phyloP scores from a whole-genome alignment of 2,113 vertebrate species.

The Cnemophilus loriae region DNA sequence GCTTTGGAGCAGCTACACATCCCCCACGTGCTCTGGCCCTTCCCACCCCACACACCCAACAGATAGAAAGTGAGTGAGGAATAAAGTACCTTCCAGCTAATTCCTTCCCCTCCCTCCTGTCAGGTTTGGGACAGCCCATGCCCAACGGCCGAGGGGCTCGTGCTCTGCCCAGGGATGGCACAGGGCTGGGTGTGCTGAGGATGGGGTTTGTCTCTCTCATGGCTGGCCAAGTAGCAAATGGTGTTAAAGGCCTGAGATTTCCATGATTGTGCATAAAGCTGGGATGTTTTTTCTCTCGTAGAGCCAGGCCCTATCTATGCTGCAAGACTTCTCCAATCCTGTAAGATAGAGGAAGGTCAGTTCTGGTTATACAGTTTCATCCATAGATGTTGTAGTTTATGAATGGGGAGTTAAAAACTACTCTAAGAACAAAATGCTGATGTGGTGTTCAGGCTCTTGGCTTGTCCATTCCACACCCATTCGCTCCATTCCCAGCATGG shows the following conservation, averaged over 20 bases:
- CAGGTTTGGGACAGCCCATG: neutral
- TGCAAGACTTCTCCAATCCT: constrained; percentile 53
- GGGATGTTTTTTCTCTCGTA: constrained; percentile 51
- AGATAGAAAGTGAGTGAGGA: neutral
- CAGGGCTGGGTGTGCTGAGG: neutral
- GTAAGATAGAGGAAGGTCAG: constrained; percentile 50
- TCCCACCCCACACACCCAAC: neutral
- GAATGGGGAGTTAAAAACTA: neutral
- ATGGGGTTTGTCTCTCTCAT: neutral
- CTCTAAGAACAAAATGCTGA: neutral
- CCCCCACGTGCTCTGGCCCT: neutral
- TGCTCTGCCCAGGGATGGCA: neutral
- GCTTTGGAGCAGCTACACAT: constrained; percentile 14
- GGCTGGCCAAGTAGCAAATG: neutral
- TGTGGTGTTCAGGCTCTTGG: neutral
- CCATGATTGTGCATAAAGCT: constrained; percentile 10
- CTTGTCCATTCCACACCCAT: neutral
- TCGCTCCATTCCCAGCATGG: rapidly evolving
- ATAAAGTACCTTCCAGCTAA: neutral
- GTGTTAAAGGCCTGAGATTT: neutral
- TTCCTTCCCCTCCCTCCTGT: neutral
- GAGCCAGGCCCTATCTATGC: constrained; percentile 59
- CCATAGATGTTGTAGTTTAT: neutral
- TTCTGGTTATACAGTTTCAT: constrained; percentile 34
- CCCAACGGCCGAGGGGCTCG: neutral